Evolutionary conservation across 1,140 invertebrate genomes (phyloP).

Genomic region (Phocides pigmalion): DNA sequence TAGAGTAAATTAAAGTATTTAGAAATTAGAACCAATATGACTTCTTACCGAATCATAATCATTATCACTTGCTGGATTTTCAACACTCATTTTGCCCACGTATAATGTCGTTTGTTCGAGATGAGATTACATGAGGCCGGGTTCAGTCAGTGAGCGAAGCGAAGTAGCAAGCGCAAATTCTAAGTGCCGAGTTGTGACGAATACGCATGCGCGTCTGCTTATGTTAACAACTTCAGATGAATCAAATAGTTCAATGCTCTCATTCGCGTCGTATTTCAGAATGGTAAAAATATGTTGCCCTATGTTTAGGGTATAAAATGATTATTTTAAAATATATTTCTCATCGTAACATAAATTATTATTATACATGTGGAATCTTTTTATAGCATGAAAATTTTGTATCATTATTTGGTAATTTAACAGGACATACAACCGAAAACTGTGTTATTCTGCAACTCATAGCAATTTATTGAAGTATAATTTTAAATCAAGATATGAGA

Average conservation of each 20-base stretch:
- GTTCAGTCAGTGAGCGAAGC: slow-evolving; percentile 29
- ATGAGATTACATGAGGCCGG: slow-evolving; percentile 79
- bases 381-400: too few relatives aligned
- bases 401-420: too few relatives aligned
- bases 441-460: too few relatives aligned
- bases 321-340: background rate
- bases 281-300: slow-evolving; percentile 15
- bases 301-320: background rate
- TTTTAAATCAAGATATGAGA: too few relatives aligned
- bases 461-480: too few relatives aligned
- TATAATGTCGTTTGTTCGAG: slow-evolving; percentile 70
- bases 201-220: slow-evolving; percentile 67
- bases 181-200: slow-evolving; percentile 67
- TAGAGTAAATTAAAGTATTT: slow-evolving; percentile 41
- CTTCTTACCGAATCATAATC: slow-evolving; percentile 78
- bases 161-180: slow-evolving; percentile 63
- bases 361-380: too few relatives aligned
- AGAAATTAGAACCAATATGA: slow-evolving; percentile 45
- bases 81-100: slow-evolving; percentile 83
- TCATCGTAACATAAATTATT: too few relatives aligned
- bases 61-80: slow-evolving; percentile 78
- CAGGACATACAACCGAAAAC: too few relatives aligned
- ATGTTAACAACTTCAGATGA: slow-evolving; percentile 59
- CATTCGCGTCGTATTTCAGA: slow-evolving; percentile 39
- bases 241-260: slow-evolving; percentile 61